These are phyloP conservation scores for Ranitomeya imitator DNA, from an alignment of 2,113 vertebrate genomes.

Conservation along the genomic window DNA sequence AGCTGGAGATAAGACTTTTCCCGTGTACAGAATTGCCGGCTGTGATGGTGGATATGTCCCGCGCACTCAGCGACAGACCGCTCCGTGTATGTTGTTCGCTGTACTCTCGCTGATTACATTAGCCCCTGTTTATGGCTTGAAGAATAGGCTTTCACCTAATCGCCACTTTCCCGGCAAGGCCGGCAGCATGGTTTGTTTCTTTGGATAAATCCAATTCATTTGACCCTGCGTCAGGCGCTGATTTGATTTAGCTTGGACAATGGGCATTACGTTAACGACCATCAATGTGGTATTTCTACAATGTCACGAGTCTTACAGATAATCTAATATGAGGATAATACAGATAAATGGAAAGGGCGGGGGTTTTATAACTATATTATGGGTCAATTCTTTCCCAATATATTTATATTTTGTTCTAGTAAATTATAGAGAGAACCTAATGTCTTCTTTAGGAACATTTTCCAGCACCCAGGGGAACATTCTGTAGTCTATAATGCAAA, in stretches of 20 bases:
- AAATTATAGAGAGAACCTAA: background rate
- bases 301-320: background rate
- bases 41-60: slow-evolving; percentile 29
- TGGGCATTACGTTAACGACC: background rate
- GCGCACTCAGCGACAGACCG: background rate
- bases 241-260: slow-evolving; percentile 33
- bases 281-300: background rate
- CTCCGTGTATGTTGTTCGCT: slow-evolving; percentile 1
- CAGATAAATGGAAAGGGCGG: background rate
- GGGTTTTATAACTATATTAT: slow-evolving; percentile 2
- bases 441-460: background rate
- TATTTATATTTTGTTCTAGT: background rate
- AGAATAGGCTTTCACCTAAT: slow-evolving; percentile 27
- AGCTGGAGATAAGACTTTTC: slow-evolving; percentile 24
- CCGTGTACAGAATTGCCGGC: background rate
- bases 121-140: slow-evolving; percentile 29
- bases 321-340: background rate
- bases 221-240: background rate
- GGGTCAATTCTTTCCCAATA: background rate
- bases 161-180: slow-evolving; percentile 28
- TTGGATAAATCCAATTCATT: slow-evolving; percentile 43
- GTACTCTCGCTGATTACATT: slow-evolving; percentile 36
- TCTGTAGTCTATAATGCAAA: background rate
- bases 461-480: background rate
- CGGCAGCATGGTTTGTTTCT: slow-evolving; percentile 11